Evolutionary conservation across 2,797 vertebrate genomes (phyloP).

Genomic region (Labeo calbasu): DNA sequence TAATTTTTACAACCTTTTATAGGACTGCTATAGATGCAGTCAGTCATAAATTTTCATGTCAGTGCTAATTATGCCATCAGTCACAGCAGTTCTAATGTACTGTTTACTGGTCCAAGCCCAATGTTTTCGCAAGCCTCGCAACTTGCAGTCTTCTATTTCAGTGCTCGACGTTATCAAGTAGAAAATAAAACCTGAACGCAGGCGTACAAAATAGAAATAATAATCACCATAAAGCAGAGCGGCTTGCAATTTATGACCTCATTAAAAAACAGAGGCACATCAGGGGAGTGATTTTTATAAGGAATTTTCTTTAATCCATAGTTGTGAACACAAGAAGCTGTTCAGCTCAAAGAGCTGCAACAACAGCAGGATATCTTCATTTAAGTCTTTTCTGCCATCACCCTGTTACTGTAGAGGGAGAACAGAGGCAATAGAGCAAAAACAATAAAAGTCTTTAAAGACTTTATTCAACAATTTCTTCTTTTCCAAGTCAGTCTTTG

Average conservation of each 20-base stretch:
- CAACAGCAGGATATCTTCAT: constrained; percentile 58
- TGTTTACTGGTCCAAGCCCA: constrained; percentile 37
- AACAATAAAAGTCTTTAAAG: too few species aligned
- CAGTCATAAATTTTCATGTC: constrained; percentile 40
- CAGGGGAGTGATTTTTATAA: constrained; percentile 61
- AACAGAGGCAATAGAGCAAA: not conserved
- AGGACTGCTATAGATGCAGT: constrained; percentile 22
- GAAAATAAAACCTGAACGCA: constrained; percentile 53
- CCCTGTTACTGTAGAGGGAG: constrained; percentile 12
- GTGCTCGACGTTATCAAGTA: constrained; percentile 23
- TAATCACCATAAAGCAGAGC: constrained; percentile 55
- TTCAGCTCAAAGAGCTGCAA: constrained; percentile 53
- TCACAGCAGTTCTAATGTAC: constrained; percentile 38
- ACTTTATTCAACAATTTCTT: too few species aligned
- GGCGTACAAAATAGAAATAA: constrained; percentile 57
- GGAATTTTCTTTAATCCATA: constrained; percentile 63
- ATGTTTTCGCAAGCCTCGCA: constrained; percentile 43
- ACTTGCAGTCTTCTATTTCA: constrained; percentile 24
- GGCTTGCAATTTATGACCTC: constrained; percentile 60
- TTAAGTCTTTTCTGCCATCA: constrained; percentile 33
- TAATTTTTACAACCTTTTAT: constrained; percentile 36
- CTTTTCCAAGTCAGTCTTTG: too few species aligned
- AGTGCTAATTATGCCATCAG: constrained; percentile 48
- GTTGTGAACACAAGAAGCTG: constrained; percentile 60
- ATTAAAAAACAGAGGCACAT: constrained; percentile 64